Evolutionary conservation across 2,797 vertebrate species (phyloP), one percentile per base, ranked within the genome.

Genomic region (Sitta carolinensis): DNA sequence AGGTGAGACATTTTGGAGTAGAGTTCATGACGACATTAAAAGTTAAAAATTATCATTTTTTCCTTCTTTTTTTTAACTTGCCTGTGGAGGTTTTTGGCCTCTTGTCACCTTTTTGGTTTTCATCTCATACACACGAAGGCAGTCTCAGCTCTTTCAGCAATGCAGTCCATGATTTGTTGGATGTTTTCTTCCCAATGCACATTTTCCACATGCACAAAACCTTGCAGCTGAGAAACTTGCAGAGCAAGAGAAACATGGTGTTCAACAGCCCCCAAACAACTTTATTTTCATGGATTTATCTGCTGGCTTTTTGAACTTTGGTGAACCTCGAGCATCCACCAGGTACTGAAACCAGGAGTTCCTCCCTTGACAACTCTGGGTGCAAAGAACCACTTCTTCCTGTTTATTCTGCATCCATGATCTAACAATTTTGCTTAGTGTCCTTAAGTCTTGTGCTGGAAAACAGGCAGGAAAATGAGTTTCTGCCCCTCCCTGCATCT

Each of bases 331-430:
- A 72, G 11, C 19, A 78, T 50, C 51, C 79, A 78, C 18, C 58
- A 74, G 34, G 29, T n/a, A 6, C 23, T 61, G 34, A 32, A 70
- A 40, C 20, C 57, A 57, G 58, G 29, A 48, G 40, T 29, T 84
- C 36, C 5, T 13, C 9, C 3, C 25, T 54, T 64, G 40, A 36
- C 26, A 45, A 3, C 4, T 6, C 6, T 3, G 0, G 3, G 11
- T 22, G 38, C 3, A 19, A 70, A 70, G 15, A 87, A 55, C 1
- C 5, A 11, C 7, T 32, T 50, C 7, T 48, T 77, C 26, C 27
- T 85, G 2, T 57, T 72, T 42, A 11, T 43, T 84, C 78, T 67
- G 5, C 18, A 34, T 8, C 6, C 15, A 2, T 3, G 3, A 52
- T 32, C 19, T 38, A 55, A 17, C 16, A 85, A 42, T 45, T 83